A percentile compares a stretch with the other conserved stretches of the same genome.
phyloP scores from a whole-genome alignment of 2,888 invertebrate genomes.

The Caenorhabditis wallacei region DNA sequence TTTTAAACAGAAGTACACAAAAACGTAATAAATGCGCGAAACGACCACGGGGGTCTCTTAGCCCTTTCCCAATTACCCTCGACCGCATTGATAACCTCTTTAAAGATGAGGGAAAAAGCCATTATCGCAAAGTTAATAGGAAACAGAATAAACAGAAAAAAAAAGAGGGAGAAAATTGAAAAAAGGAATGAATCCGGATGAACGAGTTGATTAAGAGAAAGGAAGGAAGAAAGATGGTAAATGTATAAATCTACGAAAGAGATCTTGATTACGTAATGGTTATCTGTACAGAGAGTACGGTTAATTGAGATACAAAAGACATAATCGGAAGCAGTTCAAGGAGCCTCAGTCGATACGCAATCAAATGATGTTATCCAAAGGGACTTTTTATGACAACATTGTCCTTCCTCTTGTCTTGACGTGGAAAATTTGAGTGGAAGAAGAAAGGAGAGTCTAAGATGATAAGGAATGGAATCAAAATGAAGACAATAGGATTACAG shows the following conservation, averaged over 20 bases:
- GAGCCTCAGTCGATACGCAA: slow-evolving; percentile 50
- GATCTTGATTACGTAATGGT: slow-evolving; percentile 55
- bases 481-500: slow-evolving; percentile 48
- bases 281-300: slow-evolving; percentile 35
- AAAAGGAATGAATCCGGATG: slow-evolving; percentile 14
- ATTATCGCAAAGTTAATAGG: slow-evolving; percentile 61
- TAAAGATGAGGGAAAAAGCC: slow-evolving; percentile 37
- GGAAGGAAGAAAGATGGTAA: not conserved
- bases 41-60: slow-evolving; percentile 4
- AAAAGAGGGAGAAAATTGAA: slow-evolving; percentile 20
- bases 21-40: slow-evolving; percentile 56
- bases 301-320: slow-evolving; percentile 31
- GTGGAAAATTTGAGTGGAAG: slow-evolving; percentile 30
- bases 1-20: slow-evolving; percentile 34
- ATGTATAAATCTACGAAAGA: slow-evolving; percentile 33
- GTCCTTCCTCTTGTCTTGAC: slow-evolving; percentile 19
- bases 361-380: slow-evolving; percentile 57
- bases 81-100: slow-evolving; percentile 57
- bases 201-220: slow-evolving; percentile 38
- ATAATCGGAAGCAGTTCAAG: slow-evolving; percentile 45
- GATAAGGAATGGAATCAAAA: slow-evolving; percentile 40
- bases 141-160: slow-evolving; percentile 34
- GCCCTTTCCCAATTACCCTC: slow-evolving; percentile 44
- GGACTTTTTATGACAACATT: slow-evolving; percentile 49
- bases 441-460: slow-evolving; percentile 7